Base-by-base conservation (phyloP, 2,113 vertebrate species). In the Proterorhinus semilunaris region DNA sequence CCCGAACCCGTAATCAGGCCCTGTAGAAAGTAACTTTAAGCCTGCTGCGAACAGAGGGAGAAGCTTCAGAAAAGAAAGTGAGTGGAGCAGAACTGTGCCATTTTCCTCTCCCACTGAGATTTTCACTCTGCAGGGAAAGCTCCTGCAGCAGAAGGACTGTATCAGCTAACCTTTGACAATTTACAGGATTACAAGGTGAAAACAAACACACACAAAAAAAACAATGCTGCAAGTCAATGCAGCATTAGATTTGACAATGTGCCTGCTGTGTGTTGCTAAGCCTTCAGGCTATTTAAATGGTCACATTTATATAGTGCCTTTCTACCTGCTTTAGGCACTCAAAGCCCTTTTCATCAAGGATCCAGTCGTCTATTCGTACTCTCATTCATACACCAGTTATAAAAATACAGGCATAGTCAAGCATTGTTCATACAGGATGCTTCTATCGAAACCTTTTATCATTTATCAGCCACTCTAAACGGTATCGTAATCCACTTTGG, bases 81-180 rank as follows among this genome's bases (percentile, higher is more conserved):
- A 81, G 51, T 67, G 71, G 36, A 15, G 71, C 69, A 49, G 75
- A 65, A 81, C 83, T 83, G 83, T 84, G 75, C 83, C 77, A 75
- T 69, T 68, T 66, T 62, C 49, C 16, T 71, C 71, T 76, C 85
- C 80, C 43, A 45, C 87, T 75, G 87, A 80, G 82, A 65, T 76
- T 83, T 87, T 89, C 74, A 87, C 42, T 27, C 53, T 11, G 53
- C 68, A 66, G 49, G 74, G 65, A 82, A 87, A 82, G 66, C 71
- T 71, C 45, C 65, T 63, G 63, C 57, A 64, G 80, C 64, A 7
- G 8, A 46, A 44, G 4, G 12, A 45, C 71, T 5, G 3, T 51
- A 55, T 67, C 68, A 61, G 36, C 67, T 65, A 7, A 75, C 77
- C 72, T 78, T 61, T 83, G 12, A 52, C 53, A 79, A 74, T 73